Evolutionary conservation across 2,888 invertebrate species (phyloP).

Genomic region (Monoplex corrugatus): DNA sequence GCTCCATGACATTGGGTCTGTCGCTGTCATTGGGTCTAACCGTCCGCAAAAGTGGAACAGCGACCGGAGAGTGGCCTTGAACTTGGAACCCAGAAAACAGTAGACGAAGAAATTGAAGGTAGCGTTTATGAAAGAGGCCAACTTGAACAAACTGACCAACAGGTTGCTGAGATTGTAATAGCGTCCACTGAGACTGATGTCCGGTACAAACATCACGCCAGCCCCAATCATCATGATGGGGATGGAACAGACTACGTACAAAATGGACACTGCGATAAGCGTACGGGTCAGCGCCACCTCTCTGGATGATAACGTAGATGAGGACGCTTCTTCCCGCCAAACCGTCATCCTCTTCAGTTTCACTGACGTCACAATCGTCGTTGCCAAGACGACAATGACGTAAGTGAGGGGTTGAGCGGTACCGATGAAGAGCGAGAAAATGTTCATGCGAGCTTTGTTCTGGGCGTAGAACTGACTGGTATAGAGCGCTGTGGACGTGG

Average conservation of each 20-base stretch:
- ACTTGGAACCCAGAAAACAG: slow-evolving; percentile 14
- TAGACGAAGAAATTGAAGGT: slow-evolving; percentile 29
- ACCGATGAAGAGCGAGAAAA: background rate
- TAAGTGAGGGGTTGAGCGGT: background rate
- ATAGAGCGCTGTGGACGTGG: background rate
- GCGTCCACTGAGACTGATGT: background rate
- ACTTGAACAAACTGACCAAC: background rate
- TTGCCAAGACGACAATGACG: background rate
- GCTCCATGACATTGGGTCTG: too few species aligned
- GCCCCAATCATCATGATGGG: background rate
- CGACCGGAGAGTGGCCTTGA: background rate
- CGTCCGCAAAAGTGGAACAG: background rate
- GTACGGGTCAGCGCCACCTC: slow-evolving; percentile 7
- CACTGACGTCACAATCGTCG: background rate
- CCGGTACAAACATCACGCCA: background rate
- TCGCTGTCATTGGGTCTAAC: too few species aligned
- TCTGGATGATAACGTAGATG: background rate
- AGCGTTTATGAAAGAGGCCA: slow-evolving; percentile 14
- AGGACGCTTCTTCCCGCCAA: background rate
- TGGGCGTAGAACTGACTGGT: slow-evolving; percentile 29
- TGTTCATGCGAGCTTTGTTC: background rate
- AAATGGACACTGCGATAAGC: background rate
- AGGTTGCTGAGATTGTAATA: background rate
- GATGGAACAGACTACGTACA: background rate
- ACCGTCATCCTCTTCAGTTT: background rate